Percentiles rank a stretch among this genome's conserved stretches.
phyloP scores from a whole-genome alignment of 2,797 vertebrate genomes.

The Hapalemur alaotrensis region DNA sequence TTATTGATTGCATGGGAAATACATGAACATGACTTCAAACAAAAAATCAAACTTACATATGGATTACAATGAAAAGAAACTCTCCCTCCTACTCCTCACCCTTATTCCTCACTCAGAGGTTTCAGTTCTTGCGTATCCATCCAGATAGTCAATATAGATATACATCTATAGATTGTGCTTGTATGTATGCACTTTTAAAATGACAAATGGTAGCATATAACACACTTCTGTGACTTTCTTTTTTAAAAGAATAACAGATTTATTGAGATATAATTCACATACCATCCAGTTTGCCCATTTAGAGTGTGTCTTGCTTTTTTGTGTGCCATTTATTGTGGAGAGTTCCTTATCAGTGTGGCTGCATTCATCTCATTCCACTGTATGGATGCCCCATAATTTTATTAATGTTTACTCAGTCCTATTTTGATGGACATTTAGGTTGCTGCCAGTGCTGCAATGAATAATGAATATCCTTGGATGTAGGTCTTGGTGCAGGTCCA shows the following conservation, averaged over 20 bases:
- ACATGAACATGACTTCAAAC: background rate
- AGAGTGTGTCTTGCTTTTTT: background rate
- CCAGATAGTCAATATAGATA: background rate
- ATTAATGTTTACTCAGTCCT: background rate
- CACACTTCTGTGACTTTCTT: background rate
- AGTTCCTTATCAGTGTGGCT: background rate
- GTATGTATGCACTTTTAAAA: background rate
- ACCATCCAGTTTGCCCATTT: background rate
- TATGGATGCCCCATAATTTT: background rate
- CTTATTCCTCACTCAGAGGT: fast-evolving
- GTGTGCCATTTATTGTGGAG: background rate
- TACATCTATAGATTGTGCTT: background rate
- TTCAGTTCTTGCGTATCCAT: background rate
- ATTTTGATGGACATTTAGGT: background rate
- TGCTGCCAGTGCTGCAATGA: background rate
- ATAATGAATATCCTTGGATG: background rate
- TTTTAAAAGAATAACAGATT: background rate
- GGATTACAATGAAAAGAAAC: background rate
- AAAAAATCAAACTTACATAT: background rate
- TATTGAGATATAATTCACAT: background rate
- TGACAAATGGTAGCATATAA: background rate
- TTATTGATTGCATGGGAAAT: background rate
- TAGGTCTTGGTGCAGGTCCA: background rate
- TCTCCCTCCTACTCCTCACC: background rate
- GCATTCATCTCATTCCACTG: background rate